These are phyloP conservation scores for Diorhabda sublineata DNA, from an alignment of 1,140 invertebrate species.

Conservation along the genomic window DNA sequence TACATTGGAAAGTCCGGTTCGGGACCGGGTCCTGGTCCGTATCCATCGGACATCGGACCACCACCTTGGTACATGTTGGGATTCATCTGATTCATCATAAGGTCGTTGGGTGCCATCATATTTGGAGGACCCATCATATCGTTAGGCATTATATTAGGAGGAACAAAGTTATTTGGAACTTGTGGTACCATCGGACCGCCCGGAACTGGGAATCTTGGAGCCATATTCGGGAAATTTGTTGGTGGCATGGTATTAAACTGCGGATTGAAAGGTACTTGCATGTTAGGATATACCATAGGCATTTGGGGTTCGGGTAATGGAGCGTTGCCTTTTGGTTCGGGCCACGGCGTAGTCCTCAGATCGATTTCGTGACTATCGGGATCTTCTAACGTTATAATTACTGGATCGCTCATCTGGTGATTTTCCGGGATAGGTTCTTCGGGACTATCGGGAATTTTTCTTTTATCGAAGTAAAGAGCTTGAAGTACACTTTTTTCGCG, in stretches of 20 bases:
- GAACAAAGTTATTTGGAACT: slow-evolving; percentile 34
- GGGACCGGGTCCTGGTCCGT: slow-evolving; percentile 31
- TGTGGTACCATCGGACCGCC: slow-evolving; percentile 31
- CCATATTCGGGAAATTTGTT: slow-evolving; percentile 39
- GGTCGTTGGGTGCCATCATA: slow-evolving; percentile 42
- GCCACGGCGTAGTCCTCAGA: slow-evolving; percentile 70
- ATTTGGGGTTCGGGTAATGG: slow-evolving; percentile 43
- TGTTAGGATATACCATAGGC: slow-evolving; percentile 51
- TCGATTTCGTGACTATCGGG: slow-evolving; percentile 73
- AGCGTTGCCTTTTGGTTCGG: slow-evolving; percentile 67
- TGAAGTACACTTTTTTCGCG: slow-evolving; percentile 79
- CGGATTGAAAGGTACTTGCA: slow-evolving; percentile 47
- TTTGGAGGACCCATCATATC: slow-evolving; percentile 40
- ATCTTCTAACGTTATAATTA: slow-evolving; percentile 84
- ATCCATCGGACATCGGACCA: slow-evolving; percentile 31
- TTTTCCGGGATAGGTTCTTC: slow-evolving; percentile 81
- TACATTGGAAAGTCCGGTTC: background rate
- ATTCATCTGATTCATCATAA: slow-evolving; percentile 38
- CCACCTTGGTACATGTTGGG: slow-evolving; percentile 30
- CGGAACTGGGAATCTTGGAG: slow-evolving; percentile 44
- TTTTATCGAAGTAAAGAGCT: slow-evolving; percentile 79
- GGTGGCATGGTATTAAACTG: slow-evolving; percentile 42
- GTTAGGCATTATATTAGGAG: slow-evolving; percentile 43
- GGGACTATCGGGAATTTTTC: slow-evolving; percentile 82
- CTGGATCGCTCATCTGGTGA: slow-evolving; percentile 69